phyloP scores from a whole-genome alignment of 2,113 vertebrate genomes.

The Phalacrocorax carbo region DNA sequence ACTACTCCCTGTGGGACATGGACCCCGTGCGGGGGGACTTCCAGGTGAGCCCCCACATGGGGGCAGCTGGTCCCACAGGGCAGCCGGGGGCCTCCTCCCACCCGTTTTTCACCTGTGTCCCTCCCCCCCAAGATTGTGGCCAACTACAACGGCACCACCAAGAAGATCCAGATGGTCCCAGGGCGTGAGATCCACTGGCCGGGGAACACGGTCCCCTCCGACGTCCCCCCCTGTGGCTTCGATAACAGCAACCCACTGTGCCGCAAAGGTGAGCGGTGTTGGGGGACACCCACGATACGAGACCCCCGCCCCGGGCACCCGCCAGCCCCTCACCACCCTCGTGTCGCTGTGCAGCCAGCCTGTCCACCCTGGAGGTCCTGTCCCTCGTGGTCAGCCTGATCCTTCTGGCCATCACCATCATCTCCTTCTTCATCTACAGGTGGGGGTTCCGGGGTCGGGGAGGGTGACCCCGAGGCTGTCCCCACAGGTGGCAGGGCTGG shows the following conservation, averaged over 20 bases:
- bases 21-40: conserved; percentile 75
- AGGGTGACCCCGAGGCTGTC: background rate
- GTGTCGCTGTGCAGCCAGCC: conserved; percentile 68
- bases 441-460: background rate
- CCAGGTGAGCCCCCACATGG: conserved; percentile 61
- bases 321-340: background rate
- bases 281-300: fast-evolving
- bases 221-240: conserved; percentile 86
- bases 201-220: conserved; percentile 74
- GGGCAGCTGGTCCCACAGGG: fast-evolving
- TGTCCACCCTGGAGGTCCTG: conserved; percentile 86
- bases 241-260: conserved; percentile 81
- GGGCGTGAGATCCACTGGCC: conserved; percentile 84
- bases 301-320: fast-evolving
- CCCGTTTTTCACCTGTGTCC: background rate
- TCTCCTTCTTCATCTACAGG: conserved; percentile 91
- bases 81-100: fast-evolving
- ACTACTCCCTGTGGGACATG: conserved; percentile 93
- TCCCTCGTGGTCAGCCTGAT: conserved; percentile 86
- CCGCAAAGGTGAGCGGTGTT: conserved; percentile 68
- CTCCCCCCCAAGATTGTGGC: conserved; percentile 76
- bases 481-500: background rate
- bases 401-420: conserved; percentile 77
- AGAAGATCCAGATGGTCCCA: conserved; percentile 73
- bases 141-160: conserved; percentile 83